A percentile compares a stretch with the other conserved stretches of the same genome.
These are phyloP conservation scores for Uloborus diversus DNA, from an alignment of 1,140 invertebrate genomes.

Conservation along the genomic window DNA sequence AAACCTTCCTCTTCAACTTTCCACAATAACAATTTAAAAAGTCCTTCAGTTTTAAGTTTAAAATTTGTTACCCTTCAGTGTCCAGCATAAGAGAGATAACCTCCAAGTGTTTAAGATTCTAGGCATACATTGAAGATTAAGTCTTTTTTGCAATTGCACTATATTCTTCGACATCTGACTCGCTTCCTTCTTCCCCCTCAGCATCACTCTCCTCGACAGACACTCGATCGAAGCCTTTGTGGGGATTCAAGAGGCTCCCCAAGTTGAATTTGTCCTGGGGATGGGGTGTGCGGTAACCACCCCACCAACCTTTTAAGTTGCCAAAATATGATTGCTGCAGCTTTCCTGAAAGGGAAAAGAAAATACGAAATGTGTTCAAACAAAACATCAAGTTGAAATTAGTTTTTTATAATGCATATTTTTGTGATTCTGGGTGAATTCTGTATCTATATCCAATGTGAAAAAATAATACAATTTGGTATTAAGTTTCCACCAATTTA, in stretches of 20 bases:
- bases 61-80: no score
- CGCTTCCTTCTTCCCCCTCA: slow-evolving; percentile 58
- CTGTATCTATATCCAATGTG: no score
- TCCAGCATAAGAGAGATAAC: no score
- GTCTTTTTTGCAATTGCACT: slow-evolving; percentile 58
- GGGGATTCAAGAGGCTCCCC: slow-evolving; percentile 58
- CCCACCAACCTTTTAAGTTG: slow-evolving; percentile 59
- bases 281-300: slow-evolving; percentile 55
- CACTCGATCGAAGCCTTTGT: slow-evolving; percentile 61
- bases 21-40: no score
- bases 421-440: no score
- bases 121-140: slow-evolving; percentile 3
- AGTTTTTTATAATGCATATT: no score
- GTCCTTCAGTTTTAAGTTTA: no score
- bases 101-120: not conserved
- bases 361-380: no score
- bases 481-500: no score
- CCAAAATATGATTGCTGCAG: slow-evolving; percentile 48
- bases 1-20: no score
- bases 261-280: slow-evolving; percentile 58
- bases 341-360: slow-evolving; percentile 46
- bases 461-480: no score
- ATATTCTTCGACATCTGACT: slow-evolving; percentile 61
- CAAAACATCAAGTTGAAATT: no score
- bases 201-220: slow-evolving; percentile 60